Evolutionary conservation across 2,888 invertebrate species (phyloP), one percentile per base, ranked within the genome.

Genomic region (Mimachlamys varia): DNA sequence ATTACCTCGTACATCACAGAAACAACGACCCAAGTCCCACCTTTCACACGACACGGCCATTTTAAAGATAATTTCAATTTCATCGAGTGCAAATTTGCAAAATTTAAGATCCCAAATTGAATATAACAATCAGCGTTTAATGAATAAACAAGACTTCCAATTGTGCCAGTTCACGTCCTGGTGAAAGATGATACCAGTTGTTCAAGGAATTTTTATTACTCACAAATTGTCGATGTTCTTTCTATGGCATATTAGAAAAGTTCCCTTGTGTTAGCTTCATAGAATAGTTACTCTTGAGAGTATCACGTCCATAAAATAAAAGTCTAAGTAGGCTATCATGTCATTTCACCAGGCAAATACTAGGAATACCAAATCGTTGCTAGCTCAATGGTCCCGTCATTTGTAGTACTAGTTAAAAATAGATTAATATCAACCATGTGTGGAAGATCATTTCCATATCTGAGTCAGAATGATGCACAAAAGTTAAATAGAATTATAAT

Each of bases 51-150:
- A 27, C 76, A 76, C 76, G 33, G 13, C 33, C 76, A 33, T 76
- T 76, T 76, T 27, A 33, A 76, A 76, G 76, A 76, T 76, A 76
- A 76, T 76, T 76, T 76, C 76, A 76, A 76, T 76, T 76, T 76
- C 76, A 76, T 76, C 76, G 33, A 76, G 76, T 76, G 76, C 76
- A 76, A 76, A 76, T 76, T 76, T 76, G 76, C 33, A 33, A 76
- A 76, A 33, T 4, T 76, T 76, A 33, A 27, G 33, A 33, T 33
- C 33, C 33, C 27, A 27, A 76, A 76, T 76, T 76, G 76, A 76
- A 76, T 76, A 76, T 76, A 76, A 76, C 76, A 76, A 76, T 76
- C 33, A 76, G 33, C 27, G 27, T 76, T 76, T 27, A 76, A 76
- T 76, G 27, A 27, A 76, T 33, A 76, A 76, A 76, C 76, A 76